Percentiles rank a stretch among this genome's conserved stretches.
Conservation (phyloP, 2,888 invertebrate genomes). For the Agrotis puta region DNA sequence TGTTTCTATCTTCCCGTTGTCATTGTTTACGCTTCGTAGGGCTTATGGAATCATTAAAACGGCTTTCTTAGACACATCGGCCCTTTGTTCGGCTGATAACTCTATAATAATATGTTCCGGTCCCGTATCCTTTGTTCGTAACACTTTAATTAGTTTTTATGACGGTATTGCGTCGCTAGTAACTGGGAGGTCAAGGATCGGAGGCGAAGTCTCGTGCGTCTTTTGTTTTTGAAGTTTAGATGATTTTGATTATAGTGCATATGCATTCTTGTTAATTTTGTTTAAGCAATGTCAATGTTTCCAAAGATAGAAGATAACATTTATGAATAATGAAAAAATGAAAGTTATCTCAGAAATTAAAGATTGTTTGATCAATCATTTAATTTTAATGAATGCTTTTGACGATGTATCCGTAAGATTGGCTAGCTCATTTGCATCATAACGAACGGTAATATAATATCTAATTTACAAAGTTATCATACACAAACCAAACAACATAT, state of each 20-base stretch:
- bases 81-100: conserved; percentile 70
- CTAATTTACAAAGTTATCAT: conserved; percentile 49
- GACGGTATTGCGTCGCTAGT: conserved; percentile 47
- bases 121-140: conserved; percentile 70
- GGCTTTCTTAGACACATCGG: conserved; percentile 67
- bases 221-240: conserved; percentile 10
- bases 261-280: neutral
- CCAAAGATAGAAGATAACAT: conserved; percentile 1
- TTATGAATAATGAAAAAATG: conserved; percentile 1
- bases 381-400: conserved; percentile 27
- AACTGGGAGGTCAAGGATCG: conserved; percentile 51
- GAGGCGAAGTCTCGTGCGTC: conserved; percentile 15
- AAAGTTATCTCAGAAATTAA: conserved; percentile 21
- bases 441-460: conserved; percentile 53
- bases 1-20: conserved; percentile 71
- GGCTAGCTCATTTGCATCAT: conserved; percentile 32
- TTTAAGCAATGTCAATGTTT: conserved; percentile 10
- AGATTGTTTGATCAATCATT: conserved; percentile 36
- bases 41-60: conserved; percentile 76
- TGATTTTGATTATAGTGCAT: conserved; percentile 7
- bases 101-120: conserved; percentile 66
- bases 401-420: conserved; percentile 33
- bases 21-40: conserved; percentile 78
- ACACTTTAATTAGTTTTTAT: conserved; percentile 77
- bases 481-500: conserved; percentile 55